Evolutionary conservation across 30 jellyfish, hydroid and myxozoan species (phyloP).

Genomic region (Sanderia malayensis): DNA sequence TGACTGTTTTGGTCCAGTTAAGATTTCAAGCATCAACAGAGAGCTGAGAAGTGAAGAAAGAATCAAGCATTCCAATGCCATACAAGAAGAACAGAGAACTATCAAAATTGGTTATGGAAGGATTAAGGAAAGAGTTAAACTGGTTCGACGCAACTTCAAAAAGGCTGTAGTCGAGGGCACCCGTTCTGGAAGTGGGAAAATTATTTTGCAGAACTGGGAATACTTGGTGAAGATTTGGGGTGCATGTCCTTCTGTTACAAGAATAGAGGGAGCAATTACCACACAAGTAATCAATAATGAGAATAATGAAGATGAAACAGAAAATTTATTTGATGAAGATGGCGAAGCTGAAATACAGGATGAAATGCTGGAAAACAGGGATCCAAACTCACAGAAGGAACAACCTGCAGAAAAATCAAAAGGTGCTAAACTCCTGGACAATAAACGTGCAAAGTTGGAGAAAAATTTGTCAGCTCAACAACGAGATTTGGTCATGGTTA

Average conservation of each 20-base stretch:
- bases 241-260: conserved; percentile 49
- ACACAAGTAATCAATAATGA: background rate
- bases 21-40: background rate
- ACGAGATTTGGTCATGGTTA: conserved; percentile 29
- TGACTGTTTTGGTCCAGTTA: conserved; percentile 26
- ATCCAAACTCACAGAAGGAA: conserved; percentile 3
- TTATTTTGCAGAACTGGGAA: conserved; percentile 27
- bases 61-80: conserved; percentile 1
- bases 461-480: conserved; percentile 30
- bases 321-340: background rate
- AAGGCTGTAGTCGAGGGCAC: conserved; percentile 43
- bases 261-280: background rate
- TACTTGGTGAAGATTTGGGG: conserved; percentile 33
- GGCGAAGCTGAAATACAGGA: background rate
- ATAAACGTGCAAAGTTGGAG: conserved; percentile 24
- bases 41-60: background rate
- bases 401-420: conserved; percentile 3
- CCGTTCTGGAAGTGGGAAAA: conserved; percentile 49
- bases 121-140: conserved; percentile 23
- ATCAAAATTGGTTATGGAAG: conserved; percentile 31
- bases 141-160: conserved; percentile 21
- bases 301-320: background rate
- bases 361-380: conserved; percentile 4
- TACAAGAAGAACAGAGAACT: background rate
- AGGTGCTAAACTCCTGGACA: conserved; percentile 5